phyloP scores from a whole-genome alignment of 2,888 invertebrate species.

The Dynastes grantii region DNA sequence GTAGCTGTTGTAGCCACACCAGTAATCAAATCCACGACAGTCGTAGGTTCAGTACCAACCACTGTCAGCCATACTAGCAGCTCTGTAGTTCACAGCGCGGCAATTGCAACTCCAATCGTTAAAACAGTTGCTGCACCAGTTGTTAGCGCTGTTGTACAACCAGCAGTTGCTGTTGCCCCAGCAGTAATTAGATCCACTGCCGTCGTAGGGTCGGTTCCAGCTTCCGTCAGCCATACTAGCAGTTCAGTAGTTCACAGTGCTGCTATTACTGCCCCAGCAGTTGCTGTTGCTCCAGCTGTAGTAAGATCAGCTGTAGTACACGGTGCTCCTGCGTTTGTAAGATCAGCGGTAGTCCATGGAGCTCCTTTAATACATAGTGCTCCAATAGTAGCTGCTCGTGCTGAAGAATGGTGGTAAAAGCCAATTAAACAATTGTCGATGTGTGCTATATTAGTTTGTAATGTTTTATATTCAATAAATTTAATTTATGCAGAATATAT shows the following conservation, averaged over 20 bases:
- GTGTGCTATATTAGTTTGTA: slow-evolving; percentile 40
- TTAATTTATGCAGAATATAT: slow-evolving; percentile 34
- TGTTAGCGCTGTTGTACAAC: slow-evolving; percentile 8
- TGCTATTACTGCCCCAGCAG: slow-evolving; percentile 58
- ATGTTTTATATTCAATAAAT: slow-evolving; percentile 39
- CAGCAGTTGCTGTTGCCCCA: slow-evolving; percentile 13
- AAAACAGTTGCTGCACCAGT: slow-evolving; percentile 31
- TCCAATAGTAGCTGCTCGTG: slow-evolving; percentile 54
- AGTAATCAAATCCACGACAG: slow-evolving; percentile 41
- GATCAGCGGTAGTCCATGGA: slow-evolving; percentile 19
- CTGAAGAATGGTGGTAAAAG: slow-evolving; percentile 40
- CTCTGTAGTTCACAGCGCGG: slow-evolving; percentile 47
- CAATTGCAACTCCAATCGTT: slow-evolving; percentile 38
- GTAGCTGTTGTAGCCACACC: slow-evolving; percentile 21
- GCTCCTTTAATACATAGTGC: slow-evolving; percentile 25
- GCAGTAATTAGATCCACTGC: slow-evolving; percentile 46
- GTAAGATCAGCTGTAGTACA: slow-evolving; percentile 12
- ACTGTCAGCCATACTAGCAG: slow-evolving; percentile 44
- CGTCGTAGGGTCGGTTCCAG: slow-evolving; percentile 69
- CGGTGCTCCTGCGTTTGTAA: slow-evolving; percentile 21
- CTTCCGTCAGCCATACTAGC: slow-evolving; percentile 63
- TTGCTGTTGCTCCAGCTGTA: slow-evolving; percentile 36
- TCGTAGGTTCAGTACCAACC: slow-evolving; percentile 48
- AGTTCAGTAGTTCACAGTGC: slow-evolving; percentile 58
- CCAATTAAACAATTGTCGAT: slow-evolving; percentile 26